Evolutionary conservation across 1,140 invertebrate species (phyloP).

Genomic region (Propsilocerus akamusi): DNA sequence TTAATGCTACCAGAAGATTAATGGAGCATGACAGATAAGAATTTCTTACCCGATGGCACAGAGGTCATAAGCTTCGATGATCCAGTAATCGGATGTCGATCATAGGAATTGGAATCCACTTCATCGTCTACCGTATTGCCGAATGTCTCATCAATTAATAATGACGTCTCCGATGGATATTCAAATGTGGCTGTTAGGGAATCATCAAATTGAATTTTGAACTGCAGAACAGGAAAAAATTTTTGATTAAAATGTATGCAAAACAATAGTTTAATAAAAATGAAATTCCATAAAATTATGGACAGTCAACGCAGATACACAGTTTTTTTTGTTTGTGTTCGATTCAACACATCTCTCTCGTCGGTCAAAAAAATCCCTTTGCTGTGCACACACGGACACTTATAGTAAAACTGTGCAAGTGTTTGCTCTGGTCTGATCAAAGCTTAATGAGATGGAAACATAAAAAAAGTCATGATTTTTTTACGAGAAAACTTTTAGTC

Average conservation of each 20-base stretch:
- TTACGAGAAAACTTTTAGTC: too few species aligned
- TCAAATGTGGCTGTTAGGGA: constrained; percentile 62
- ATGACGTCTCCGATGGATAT: constrained; percentile 67
- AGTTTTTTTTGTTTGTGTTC: background rate
- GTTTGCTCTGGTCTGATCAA: too few species aligned
- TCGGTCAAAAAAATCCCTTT: background rate
- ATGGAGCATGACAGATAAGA: background rate
- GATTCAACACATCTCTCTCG: constrained; percentile 5
- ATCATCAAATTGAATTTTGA: constrained; percentile 72
- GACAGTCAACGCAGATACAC: too few species aligned
- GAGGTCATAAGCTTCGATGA: background rate
- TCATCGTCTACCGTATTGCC: background rate
- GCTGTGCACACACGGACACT: too few species aligned
- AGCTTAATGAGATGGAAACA: too few species aligned
- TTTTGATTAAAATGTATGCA: background rate
- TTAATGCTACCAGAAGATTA: background rate
- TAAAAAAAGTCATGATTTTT: too few species aligned
- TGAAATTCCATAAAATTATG: too few species aligned
- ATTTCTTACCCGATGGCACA: background rate
- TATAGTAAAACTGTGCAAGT: too few species aligned
- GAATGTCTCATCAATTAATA: constrained; percentile 33
- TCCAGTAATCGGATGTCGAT: background rate
- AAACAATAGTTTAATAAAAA: background rate
- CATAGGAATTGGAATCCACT: background rate
- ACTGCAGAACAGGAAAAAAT: constrained; percentile 29